phyloP scores from a whole-genome alignment of 1,140 invertebrate genomes.

The Copidosoma floridanum region DNA sequence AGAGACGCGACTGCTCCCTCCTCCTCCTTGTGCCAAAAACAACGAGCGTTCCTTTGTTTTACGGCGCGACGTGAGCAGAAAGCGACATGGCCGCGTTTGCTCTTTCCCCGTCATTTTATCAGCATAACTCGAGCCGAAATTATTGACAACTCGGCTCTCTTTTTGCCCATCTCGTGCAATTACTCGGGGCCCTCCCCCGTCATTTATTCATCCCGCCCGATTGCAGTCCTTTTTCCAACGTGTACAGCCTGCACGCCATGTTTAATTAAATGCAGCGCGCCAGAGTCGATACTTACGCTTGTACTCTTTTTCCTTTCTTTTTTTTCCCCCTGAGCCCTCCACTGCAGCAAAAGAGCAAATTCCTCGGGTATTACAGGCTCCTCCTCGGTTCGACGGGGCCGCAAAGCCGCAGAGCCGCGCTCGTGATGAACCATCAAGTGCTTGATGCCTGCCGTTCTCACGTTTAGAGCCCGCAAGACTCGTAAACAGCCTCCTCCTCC shows the following conservation, averaged over 20 bases:
- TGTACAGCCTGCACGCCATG: too few relatives aligned
- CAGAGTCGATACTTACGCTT: too few relatives aligned
- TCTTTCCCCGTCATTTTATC: conserved; percentile 13
- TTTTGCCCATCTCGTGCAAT: background rate
- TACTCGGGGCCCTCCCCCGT: background rate
- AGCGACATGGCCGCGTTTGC: conserved; percentile 48
- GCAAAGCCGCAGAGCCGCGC: conserved; percentile 21
- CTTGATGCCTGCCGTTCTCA: too few relatives aligned
- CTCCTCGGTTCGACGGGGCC: conserved; percentile 18
- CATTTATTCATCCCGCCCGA: conserved; percentile 4
- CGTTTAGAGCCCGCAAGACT: background rate
- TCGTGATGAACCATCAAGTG: too few relatives aligned
- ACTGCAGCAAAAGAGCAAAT: conserved; percentile 8
- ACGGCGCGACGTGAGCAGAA: conserved; percentile 55
- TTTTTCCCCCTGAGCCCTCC: background rate
- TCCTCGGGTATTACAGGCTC: conserved; percentile 22
- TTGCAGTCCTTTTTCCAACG: too few relatives aligned
- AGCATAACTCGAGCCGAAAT: conserved; percentile 4
- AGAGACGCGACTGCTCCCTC: background rate
- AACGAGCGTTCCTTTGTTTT: conserved; percentile 54
- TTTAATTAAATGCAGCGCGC: too few relatives aligned
- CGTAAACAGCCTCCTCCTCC: background rate
- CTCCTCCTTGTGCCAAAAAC: too few relatives aligned
- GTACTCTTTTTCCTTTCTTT: too few relatives aligned
- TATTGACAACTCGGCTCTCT: background rate